These are phyloP conservation scores for Lasioglossum baleicum DNA, from an alignment of 1,140 invertebrate genomes.

Conservation along the genomic window DNA sequence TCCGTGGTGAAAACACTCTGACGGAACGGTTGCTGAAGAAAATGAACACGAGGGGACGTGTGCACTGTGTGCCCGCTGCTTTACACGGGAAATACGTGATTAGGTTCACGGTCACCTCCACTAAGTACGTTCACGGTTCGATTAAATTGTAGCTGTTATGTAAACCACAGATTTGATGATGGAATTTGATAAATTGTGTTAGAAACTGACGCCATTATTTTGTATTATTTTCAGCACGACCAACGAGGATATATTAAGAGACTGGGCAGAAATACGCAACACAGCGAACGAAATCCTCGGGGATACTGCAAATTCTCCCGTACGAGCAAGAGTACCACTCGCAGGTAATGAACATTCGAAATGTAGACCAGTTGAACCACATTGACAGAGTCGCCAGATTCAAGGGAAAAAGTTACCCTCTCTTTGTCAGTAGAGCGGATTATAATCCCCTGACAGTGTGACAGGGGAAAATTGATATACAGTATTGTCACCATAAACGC, in stretches of 20 bases:
- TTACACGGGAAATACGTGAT: conserved; percentile 96
- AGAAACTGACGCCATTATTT: too few species aligned
- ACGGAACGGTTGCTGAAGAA: conserved; percentile 92
- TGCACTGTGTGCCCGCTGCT: conserved; percentile 96
- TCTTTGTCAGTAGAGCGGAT: too few species aligned
- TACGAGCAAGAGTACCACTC: conserved; percentile 85
- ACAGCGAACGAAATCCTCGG: conserved; percentile 88
- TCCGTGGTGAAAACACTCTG: conserved; percentile 91
- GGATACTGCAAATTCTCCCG: conserved; percentile 77
- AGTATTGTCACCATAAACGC: too few species aligned
- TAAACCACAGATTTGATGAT: too few species aligned
- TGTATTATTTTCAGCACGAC: conserved; percentile 84
- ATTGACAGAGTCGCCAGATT: neutral
- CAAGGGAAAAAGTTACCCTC: too few species aligned
- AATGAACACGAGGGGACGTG: conserved; percentile 90
- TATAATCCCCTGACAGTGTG: too few species aligned
- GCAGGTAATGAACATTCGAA: conserved; percentile 82
- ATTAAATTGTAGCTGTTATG: too few species aligned
- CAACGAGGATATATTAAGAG: conserved; percentile 91
- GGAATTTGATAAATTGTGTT: too few species aligned
- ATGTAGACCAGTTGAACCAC: neutral
- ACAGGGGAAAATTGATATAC: too few species aligned
- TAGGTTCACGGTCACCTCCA: conserved; percentile 93
- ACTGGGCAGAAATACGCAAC: conserved; percentile 93
- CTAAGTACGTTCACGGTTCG: conserved; percentile 77